A percentile compares a stretch with the other conserved stretches of the same genome.
phyloP scores from a whole-genome alignment of 2,113 vertebrate species.

The Cryptomyrus ogoouensis region DNA sequence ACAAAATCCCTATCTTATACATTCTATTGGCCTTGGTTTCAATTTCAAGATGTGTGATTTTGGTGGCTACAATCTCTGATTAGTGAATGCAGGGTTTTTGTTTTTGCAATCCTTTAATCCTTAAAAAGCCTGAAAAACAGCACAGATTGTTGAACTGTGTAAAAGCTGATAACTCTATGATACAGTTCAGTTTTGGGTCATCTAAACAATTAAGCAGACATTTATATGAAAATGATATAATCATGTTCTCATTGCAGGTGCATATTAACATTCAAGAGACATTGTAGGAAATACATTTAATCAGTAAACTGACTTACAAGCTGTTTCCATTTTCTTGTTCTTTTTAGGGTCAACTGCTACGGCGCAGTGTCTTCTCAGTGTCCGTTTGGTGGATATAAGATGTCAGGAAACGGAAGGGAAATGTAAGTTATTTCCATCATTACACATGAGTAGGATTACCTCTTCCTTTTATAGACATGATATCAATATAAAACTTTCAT shows the following conservation, averaged over 20 bases:
- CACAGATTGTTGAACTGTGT: background rate
- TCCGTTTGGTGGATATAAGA: slow-evolving; percentile 85
- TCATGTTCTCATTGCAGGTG: background rate
- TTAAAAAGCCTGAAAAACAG: background rate
- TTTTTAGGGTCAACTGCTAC: slow-evolving; percentile 80
- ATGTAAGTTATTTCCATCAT: slow-evolving; percentile 62
- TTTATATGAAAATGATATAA: background rate
- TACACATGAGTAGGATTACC: background rate
- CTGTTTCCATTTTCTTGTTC: background rate
- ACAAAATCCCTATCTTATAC: background rate
- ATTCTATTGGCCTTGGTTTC: background rate
- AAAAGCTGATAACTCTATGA: background rate
- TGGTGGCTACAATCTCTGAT: background rate
- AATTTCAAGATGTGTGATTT: background rate
- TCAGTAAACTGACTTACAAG: background rate
- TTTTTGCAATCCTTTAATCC: background rate
- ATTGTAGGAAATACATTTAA: background rate
- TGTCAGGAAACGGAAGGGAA: slow-evolving; percentile 87
- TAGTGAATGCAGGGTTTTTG: background rate
- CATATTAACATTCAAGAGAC: background rate
- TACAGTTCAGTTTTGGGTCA: background rate
- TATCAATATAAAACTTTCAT: background rate
- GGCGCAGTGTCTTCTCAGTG: slow-evolving; percentile 63
- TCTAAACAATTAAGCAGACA: background rate
- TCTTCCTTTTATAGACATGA: background rate